These are phyloP conservation scores for Thomomys bottae DNA, from an alignment of 2,113 vertebrate genomes.

Conservation along the genomic window DNA sequence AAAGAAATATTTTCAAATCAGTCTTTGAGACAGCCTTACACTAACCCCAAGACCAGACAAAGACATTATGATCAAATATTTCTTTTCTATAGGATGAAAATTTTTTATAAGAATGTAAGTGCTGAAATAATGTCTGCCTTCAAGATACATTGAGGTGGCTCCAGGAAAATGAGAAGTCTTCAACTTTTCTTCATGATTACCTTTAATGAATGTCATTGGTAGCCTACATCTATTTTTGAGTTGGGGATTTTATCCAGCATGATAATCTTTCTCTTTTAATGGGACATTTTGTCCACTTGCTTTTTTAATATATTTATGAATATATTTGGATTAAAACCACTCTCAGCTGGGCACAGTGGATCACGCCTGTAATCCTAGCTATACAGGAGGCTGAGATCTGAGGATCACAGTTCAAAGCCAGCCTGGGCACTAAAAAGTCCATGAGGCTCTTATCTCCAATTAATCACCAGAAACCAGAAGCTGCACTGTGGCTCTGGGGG, in stretches of 20 bases:
- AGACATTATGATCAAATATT: neutral
- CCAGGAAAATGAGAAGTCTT: too few relatives aligned
- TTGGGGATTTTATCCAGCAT: neutral
- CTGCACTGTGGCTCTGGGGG: too few relatives aligned
- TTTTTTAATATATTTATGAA: constrained; percentile 2
- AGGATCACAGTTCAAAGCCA: too few relatives aligned
- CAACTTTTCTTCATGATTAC: constrained; percentile 15
- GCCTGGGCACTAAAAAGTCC: too few relatives aligned
- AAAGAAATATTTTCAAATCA: constrained; percentile 33
- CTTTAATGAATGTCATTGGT: neutral
- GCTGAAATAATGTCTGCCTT: too few relatives aligned
- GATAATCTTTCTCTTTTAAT: constrained; percentile 36
- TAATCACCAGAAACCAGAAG: too few relatives aligned
- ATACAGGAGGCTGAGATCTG: too few relatives aligned
- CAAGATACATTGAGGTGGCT: too few relatives aligned
- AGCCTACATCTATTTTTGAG: neutral
- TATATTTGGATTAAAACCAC: constrained; percentile 22
- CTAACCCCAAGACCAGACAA: neutral
- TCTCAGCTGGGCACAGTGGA: neutral
- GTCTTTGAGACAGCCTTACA: neutral
- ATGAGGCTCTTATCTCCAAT: too few relatives aligned
- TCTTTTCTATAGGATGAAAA: neutral
- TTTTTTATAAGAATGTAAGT: too few relatives aligned
- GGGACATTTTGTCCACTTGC: neutral
- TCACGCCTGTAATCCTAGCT: too few relatives aligned